Evolutionary conservation across 2,888 invertebrate species (phyloP), one percentile per base, ranked within the genome.

Genomic region (Drosophila conformis): DNA sequence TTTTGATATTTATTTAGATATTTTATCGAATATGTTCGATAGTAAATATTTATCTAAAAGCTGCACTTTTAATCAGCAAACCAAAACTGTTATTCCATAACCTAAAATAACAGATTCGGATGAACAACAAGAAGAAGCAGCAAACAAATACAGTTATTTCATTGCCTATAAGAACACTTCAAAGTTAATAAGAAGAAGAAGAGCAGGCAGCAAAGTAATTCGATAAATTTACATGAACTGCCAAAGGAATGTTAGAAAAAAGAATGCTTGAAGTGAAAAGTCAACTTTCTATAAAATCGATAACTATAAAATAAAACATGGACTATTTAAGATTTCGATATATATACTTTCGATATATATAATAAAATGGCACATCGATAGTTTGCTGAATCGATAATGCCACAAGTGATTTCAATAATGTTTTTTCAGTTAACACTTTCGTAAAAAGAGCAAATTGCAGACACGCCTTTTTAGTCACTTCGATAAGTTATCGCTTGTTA

Each of bases 401-500:
- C 15, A 35, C 29, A 52, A 4, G 40, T n/a, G 40, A 40, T n/a
- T 40, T 2, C 7, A 21, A 46, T 7, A 7, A 0, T 0, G 8
- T 4, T 46, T 46, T 46, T 21, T 15, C 7, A 21, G 13, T 7
- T 0, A 46, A 21, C 46, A 21, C 21, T 21, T 21, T 21, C 3
- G 15, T 1, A 13, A 18, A 38, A n/a, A 36, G 54, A 35, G n/a
- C 56, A 29, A 27, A 38, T 13, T 27, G 13, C n/a, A 29, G 15
- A 7, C 38, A n/a, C 46, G 35, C 13, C 29, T 13, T 15, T n/a
- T 10, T 35, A 18, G 5, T 36, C 38, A 10, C 13, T 35, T 65
- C 71, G 76, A 80, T 80, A 36, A 18, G 0, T 67, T 27, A 62
- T 59, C 61, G 63, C 31, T 40, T 48, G 29, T 52, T 38, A 59